Evolutionary conservation across 2,888 invertebrate genomes (phyloP).

Genomic region (Zhengitettix transpicula): DNA sequence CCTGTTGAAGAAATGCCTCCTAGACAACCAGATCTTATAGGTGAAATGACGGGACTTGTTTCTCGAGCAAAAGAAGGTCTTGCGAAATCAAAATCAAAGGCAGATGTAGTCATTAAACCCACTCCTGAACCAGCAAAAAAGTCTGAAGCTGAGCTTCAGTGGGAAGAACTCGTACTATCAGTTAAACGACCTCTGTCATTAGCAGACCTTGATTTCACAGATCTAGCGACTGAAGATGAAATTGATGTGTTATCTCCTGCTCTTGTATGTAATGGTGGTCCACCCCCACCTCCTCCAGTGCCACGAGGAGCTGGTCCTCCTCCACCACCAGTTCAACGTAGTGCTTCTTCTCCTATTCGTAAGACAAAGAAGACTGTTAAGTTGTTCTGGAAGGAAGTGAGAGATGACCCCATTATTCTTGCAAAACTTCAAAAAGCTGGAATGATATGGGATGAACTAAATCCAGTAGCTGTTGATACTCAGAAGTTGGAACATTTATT

Average conservation of each 20-base stretch:
- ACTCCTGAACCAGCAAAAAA: slow-evolving; percentile 48
- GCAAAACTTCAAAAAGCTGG: slow-evolving; percentile 34
- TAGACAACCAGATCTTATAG: slow-evolving; percentile 32
- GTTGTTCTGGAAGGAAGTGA: slow-evolving; percentile 93
- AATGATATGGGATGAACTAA: slow-evolving; percentile 84
- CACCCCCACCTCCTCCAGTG: slow-evolving; percentile 67
- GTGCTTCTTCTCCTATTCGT: slow-evolving; percentile 38
- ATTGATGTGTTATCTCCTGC: slow-evolving; percentile 56
- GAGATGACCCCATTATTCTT: slow-evolving; percentile 55
- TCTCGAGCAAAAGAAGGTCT: slow-evolving; percentile 87
- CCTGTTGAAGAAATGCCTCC: slow-evolving; percentile 27
- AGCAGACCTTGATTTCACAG: slow-evolving; percentile 94
- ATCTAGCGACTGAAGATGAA: slow-evolving; percentile 78
- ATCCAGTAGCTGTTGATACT: slow-evolving; percentile 71
- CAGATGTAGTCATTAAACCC: slow-evolving; percentile 9
- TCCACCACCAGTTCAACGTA: slow-evolving; percentile 24
- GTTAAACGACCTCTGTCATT: slow-evolving; percentile 60
- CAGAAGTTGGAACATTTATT: slow-evolving; percentile 91
- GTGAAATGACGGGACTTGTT: slow-evolving; percentile 78
- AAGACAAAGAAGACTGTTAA: slow-evolving; percentile 94
- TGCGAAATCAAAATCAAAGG: slow-evolving; percentile 68
- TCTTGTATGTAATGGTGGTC: slow-evolving; percentile 45
- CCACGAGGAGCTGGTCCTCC: slow-evolving; percentile 36
- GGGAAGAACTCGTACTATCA: slow-evolving; percentile 78
- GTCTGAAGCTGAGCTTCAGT: slow-evolving; percentile 85